phyloP scores from a whole-genome alignment of 1,140 invertebrate species.

The Phortica variegata region DNA sequence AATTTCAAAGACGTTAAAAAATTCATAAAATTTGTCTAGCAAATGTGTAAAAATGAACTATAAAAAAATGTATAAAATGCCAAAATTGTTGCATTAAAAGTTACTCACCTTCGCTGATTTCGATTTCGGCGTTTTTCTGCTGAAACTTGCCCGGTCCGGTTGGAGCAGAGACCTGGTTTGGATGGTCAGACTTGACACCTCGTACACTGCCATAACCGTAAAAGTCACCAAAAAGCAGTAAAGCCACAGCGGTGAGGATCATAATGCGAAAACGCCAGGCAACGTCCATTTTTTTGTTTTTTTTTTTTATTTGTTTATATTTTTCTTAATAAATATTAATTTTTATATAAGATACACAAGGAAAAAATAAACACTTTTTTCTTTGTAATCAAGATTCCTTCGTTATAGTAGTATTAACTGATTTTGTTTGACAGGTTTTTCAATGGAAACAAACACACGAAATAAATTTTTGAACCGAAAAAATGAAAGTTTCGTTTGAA shows the following conservation, averaged over 20 bases:
- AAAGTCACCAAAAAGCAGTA: slow-evolving; percentile 51
- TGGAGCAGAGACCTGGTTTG: slow-evolving; percentile 25
- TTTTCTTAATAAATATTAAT: too few species aligned
- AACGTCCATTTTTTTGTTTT: slow-evolving; percentile 31
- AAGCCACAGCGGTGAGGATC: slow-evolving; percentile 41
- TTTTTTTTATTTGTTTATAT: neutral
- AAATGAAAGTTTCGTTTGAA: too few species aligned
- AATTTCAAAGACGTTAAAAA: too few species aligned
- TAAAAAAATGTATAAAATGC: slow-evolving; percentile 7
- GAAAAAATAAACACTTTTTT: too few species aligned
- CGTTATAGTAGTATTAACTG: too few species aligned
- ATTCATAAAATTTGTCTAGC: too few species aligned
- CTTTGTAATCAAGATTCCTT: too few species aligned
- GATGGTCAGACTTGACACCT: slow-evolving; percentile 43
- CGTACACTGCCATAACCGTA: slow-evolving; percentile 42
- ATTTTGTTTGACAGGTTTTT: too few species aligned
- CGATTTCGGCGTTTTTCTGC: slow-evolving; percentile 52
- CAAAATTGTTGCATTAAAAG: slow-evolving; percentile 12
- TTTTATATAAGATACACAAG: too few species aligned
- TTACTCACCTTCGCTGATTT: slow-evolving; percentile 53
- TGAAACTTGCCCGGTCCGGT: slow-evolving; percentile 51
- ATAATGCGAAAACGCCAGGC: slow-evolving; percentile 54
- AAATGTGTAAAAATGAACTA: slow-evolving; percentile 15
- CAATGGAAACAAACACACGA: too few species aligned
- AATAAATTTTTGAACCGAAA: too few species aligned